Conservation (phyloP, 2,113 vertebrate genomes). For the Petaurus breviceps region DNA sequence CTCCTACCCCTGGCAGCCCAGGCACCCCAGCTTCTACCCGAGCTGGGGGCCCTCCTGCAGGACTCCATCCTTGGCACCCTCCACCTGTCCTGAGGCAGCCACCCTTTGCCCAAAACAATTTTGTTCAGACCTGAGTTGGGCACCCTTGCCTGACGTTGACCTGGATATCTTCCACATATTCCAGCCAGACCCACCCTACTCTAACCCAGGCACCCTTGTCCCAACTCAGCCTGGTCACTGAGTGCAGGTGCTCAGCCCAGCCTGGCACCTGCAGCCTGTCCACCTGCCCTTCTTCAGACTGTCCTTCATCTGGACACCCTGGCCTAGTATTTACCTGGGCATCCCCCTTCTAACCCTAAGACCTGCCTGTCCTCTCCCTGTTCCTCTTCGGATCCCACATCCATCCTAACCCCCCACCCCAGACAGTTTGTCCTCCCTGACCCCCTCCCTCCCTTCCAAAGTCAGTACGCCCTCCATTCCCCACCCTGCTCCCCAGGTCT, state of each 20-base stretch:
- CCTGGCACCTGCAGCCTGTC: neutral
- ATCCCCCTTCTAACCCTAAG: neutral
- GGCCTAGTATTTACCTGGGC: neutral
- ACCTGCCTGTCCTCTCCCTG: neutral
- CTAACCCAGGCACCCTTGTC: no score
- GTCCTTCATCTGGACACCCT: neutral
- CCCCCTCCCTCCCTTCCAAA: neutral
- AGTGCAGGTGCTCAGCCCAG: no score
- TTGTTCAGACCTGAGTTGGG: slow-evolving; percentile 11
- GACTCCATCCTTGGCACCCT: neutral
- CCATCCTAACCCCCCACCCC: neutral
- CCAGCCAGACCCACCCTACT: no score
- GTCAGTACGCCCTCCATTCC: neutral
- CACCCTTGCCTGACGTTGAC: neutral
- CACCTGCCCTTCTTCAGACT: neutral
- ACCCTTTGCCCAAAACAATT: slow-evolving; percentile 32
- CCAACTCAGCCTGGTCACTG: neutral
- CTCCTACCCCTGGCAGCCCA: neutral
- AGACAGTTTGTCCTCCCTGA: neutral
- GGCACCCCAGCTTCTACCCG: no score
- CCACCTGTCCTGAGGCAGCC: neutral
- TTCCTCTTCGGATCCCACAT: neutral
- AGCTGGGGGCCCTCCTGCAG: neutral
- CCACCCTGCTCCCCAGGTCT: no score
- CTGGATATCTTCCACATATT: neutral